These are phyloP conservation scores for Coreoperca whiteheadi DNA, from an alignment of 2,113 vertebrate genomes.

Conservation along the genomic window DNA sequence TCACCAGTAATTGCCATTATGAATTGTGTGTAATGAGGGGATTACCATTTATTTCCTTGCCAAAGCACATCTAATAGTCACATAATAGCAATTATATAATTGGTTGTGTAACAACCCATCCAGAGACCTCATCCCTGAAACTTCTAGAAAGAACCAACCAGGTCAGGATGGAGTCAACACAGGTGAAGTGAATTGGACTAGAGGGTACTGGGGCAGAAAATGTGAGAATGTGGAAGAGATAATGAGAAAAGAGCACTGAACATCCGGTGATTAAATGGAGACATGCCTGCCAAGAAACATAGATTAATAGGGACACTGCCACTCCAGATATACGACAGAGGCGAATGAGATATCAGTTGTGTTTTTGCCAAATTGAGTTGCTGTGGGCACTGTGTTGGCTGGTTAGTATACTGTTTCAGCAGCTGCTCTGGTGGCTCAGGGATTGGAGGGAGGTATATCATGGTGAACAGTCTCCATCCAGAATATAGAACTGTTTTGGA, in stretches of 20 bases:
- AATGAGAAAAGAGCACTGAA: background rate
- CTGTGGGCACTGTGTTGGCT: background rate
- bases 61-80: background rate
- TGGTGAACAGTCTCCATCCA: background rate
- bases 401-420: background rate
- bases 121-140: background rate
- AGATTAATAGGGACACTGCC: background rate
- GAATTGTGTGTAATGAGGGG: background rate
- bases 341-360: background rate
- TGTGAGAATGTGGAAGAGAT: background rate
- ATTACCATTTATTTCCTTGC: background rate
- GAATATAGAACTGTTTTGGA: background rate
- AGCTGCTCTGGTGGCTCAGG: background rate
- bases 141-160: background rate
- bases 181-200: background rate
- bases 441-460: background rate
- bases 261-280: background rate
- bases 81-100: slow-evolving; percentile 13
- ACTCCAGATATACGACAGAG: background rate
- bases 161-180: background rate
- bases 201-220: background rate
- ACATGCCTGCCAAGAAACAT: background rate
- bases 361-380: background rate
- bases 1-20: background rate
- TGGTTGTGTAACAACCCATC: slow-evolving; percentile 16